Base-by-base conservation (phyloP, 2,797 vertebrate species). In the Myotis planiceps region DNA sequence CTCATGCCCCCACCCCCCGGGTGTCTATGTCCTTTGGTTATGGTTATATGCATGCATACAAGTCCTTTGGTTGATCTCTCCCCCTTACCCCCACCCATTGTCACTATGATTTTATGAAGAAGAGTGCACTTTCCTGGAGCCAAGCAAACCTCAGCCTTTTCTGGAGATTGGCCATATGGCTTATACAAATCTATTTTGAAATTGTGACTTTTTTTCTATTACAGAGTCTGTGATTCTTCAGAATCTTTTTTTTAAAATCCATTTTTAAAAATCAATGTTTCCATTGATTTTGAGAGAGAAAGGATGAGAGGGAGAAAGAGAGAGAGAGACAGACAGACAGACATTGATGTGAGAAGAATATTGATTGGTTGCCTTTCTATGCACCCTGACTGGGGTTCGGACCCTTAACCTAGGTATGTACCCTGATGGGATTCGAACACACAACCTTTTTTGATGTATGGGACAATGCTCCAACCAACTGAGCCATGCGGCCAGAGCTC, bases 121-220 rank as follows among this genome's bases (percentile, higher is more conserved):
- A 63, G 58, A 71, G 3, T 86, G 16, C 79, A 49, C 68, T 86
- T 92, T 55, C 21, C 16, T 68, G 37, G 63, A 93, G 75, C 18
- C 79, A 72, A 27, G 34, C 14, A 68, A 66, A 45, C 42, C 34
- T 69, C 47, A 82, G 7, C 18, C 39, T 86, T 96, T 95, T 92
- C 53, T 82, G 49, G 82, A 86, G 49, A 87, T 92, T 78, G 34
- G 25, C 49, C 42, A 19, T 76, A 3, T 68, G 72, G 60, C 66
- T 96, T 76, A 76, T 58, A 87, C 42, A 84, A 60, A 74, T 81
- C 45, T 82, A 27, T 68, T 88, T 92, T 49, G 85, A 65, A 78
- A 88, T 88, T 74, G 18, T 85, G 85, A 90, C 42, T 51, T 87
- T 95, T 95, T 95, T 81, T 89, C 34, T 92, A 8, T 76, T 84